These are phyloP conservation scores for Rhingia rostrata DNA, from an alignment of 2,888 invertebrate genomes.

Conservation along the genomic window DNA sequence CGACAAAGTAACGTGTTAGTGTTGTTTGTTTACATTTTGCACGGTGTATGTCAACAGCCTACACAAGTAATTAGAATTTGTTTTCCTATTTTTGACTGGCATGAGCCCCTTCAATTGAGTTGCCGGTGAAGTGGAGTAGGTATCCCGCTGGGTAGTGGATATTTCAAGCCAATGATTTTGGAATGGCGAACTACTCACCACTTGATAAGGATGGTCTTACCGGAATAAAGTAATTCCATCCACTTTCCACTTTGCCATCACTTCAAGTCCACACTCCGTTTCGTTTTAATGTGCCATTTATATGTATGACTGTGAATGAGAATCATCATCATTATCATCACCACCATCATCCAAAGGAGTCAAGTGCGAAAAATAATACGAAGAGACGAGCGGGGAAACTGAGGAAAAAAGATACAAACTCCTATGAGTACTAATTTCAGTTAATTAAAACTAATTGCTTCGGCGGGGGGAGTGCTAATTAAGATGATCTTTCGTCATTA, in stretches of 20 bases:
- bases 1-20: slow-evolving; percentile 5
- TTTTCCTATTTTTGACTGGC: slow-evolving; percentile 20
- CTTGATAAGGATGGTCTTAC: slow-evolving; percentile 5
- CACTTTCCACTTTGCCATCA: not conserved
- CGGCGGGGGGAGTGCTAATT: slow-evolving; percentile 58
- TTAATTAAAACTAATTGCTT: slow-evolving; percentile 74
- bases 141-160: not conserved
- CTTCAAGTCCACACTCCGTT: slow-evolving; percentile 38
- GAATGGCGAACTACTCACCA: slow-evolving; percentile 19
- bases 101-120: slow-evolving; percentile 37
- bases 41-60: slow-evolving; percentile 19
- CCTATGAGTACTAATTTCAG: slow-evolving; percentile 68
- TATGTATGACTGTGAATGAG: slow-evolving; percentile 54
- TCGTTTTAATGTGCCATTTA: slow-evolving; percentile 62
- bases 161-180: slow-evolving; percentile 24
- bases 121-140: slow-evolving; percentile 3
- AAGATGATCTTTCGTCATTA: slow-evolving; percentile 55
- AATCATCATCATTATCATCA: slow-evolving; percentile 38
- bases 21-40: slow-evolving; percentile 62
- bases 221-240: slow-evolving; percentile 35
- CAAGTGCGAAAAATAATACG: slow-evolving; percentile 18
- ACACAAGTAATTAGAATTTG: slow-evolving; percentile 29
- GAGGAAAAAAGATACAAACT: slow-evolving; percentile 22
- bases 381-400: not conserved
- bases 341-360: slow-evolving; percentile 33